Conservation (phyloP, 2,113 vertebrate genomes). For the Notarius quadriscutis region DNA sequence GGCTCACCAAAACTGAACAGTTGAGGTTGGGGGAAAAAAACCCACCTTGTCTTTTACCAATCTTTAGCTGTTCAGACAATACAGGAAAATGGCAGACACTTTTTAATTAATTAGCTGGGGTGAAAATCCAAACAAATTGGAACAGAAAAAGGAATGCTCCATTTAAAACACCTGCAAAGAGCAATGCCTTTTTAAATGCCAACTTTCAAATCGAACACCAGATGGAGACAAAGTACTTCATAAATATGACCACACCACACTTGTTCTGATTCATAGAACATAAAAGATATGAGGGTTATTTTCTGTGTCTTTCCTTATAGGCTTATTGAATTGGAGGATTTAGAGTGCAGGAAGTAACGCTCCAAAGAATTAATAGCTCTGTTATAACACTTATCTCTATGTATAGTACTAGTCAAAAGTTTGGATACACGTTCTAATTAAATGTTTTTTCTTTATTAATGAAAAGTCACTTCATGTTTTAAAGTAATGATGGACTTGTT, state of each 20-base stretch:
- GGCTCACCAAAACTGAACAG: neutral
- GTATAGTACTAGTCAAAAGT: no score
- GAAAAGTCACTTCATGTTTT: no score
- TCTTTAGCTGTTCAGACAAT: neutral
- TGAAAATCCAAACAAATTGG: neutral
- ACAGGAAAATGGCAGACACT: neutral
- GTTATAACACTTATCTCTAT: neutral
- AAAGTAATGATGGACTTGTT: no score
- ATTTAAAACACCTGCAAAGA: neutral
- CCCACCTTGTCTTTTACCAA: neutral
- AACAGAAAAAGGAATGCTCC: neutral
- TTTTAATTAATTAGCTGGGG: neutral
- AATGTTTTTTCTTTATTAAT: no score
- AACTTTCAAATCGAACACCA: slow-evolving; percentile 44
- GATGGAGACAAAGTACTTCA: slow-evolving; percentile 47
- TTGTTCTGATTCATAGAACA: neutral
- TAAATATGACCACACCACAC: neutral
- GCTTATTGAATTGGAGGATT: neutral
- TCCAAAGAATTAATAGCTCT: neutral
- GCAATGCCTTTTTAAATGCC: neutral
- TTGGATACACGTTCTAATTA: no score
- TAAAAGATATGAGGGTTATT: neutral
- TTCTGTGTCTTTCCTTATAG: neutral
- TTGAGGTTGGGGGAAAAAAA: neutral
- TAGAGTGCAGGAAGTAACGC: neutral